Evolutionary conservation across 2,888 invertebrate species (phyloP).

Genomic region (Labia minor): DNA sequence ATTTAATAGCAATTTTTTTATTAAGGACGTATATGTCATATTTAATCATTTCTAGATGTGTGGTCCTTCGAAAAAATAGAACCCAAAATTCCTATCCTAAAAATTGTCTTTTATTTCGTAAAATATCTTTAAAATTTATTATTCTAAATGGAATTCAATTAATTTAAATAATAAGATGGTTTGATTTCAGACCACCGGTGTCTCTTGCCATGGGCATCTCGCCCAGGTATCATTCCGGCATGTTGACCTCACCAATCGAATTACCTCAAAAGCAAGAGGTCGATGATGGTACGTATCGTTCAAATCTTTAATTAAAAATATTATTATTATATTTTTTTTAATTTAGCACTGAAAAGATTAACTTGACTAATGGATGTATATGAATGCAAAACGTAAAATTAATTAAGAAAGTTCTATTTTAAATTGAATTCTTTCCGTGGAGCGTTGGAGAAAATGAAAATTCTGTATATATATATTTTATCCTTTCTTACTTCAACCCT

Average conservation of each 20-base stretch:
- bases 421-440: conserved; percentile 2
- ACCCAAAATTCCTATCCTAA: no score
- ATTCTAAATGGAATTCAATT: no score
- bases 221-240: conserved; percentile 52
- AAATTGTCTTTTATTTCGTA: no score
- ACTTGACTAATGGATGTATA: conserved; percentile 13
- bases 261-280: conserved; percentile 42
- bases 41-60: no score
- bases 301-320: no score
- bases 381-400: conserved; percentile 14
- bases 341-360: neutral
- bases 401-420: conserved; percentile 14
- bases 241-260: conserved; percentile 38
- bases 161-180: no score
- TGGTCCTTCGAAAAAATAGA: no score
- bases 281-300: conserved; percentile 47
- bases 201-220: conserved; percentile 60
- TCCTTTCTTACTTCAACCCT: no score
- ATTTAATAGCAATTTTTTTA: no score
- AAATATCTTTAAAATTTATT: no score
- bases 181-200: conserved; percentile 62
- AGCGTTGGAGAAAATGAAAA: conserved; percentile 15
- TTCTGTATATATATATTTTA: neutral
- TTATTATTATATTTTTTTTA: no score
- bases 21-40: no score